Base-by-base conservation (phyloP, 2,888 invertebrate species). In the Globia sparganii region DNA sequence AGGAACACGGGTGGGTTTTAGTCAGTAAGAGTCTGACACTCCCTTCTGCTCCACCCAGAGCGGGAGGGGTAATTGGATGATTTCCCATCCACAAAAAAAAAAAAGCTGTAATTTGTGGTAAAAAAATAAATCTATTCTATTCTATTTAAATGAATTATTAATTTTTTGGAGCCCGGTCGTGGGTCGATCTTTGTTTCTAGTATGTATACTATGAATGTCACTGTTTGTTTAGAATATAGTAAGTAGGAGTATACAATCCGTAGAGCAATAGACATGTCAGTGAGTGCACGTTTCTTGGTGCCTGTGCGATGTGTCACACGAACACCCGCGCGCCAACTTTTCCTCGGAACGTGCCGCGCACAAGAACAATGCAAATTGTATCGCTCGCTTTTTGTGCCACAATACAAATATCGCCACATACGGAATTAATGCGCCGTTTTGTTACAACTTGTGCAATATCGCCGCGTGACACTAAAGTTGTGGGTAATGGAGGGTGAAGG, bases 331-430 rank as follows among this genome's bases (percentile, higher is more conserved):
- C 81, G 34, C 74, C 66, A 71, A 75, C 85, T 80, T 80, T 49
- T 62, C 71, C 18, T 66, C 49, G 65, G 71, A 37, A 69, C 62
- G 83, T 74, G 72, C 34, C 68, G 49, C 68, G 53, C 31, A 62
- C 58, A 70, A 75, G 73, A 78, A 78, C 77, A 62, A 81, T 81
- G 79, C 77, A 86, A 87, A 86, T 87, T 77, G 84, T 80, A 80
- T 77, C 71, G 68, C 66, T 67, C 53, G 78, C 77, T 74, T 82
- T 87, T 83, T 85, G 77, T 73, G 43, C 61, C 28, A 59, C 72
- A 58, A 69, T 68, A 75, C 85, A 75, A 85, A 83, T 86, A 86
- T 77, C 72, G 67, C 61, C 62, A 82, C 79, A 75, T 61, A 59
- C 66, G 58, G 72, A 71, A 84, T 78, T 83, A 86, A 83, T 83